Conservation (phyloP, 2,113 vertebrate genomes). For the Trinectes maculatus region DNA sequence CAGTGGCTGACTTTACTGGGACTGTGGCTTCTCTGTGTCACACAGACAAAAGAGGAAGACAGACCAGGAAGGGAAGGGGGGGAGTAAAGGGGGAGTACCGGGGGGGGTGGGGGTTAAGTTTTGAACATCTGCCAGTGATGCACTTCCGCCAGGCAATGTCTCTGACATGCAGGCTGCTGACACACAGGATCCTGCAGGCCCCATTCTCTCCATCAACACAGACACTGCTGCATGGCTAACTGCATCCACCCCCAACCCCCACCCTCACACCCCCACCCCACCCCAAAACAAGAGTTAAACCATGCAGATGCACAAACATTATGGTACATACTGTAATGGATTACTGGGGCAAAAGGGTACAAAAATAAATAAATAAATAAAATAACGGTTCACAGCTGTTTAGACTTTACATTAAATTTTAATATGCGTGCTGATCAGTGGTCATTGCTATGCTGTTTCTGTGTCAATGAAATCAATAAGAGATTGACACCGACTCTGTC, state of each 20-base stretch:
- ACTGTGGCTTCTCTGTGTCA: constrained; percentile 67
- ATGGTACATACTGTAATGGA: background rate
- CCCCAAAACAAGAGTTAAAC: constrained; percentile 6
- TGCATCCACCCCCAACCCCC: constrained; percentile 34
- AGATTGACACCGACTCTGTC: no score
- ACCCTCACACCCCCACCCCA: constrained; percentile 1
- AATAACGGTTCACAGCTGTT: background rate
- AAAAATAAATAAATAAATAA: no score
- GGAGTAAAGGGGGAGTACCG: constrained; percentile 22
- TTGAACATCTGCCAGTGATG: constrained; percentile 79
- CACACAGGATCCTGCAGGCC: constrained; percentile 78
- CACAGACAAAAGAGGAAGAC: constrained; percentile 77
- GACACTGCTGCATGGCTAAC: constrained; percentile 57
- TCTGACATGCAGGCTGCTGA: constrained; percentile 77
- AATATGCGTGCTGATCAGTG: constrained; percentile 6
- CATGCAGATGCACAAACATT: constrained; percentile 18
- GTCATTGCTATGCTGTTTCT: background rate
- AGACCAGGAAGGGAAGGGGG: constrained; percentile 69
- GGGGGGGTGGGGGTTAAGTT: background rate
- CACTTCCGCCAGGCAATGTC: constrained; percentile 78
- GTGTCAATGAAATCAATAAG: background rate
- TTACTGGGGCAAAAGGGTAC: background rate
- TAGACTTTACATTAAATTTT: background rate
- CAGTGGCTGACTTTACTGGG: constrained; percentile 58
- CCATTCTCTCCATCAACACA: constrained; percentile 69